Percentiles rank a stretch among this genome's conserved stretches.
These are phyloP conservation scores for Zophobas atratus DNA, from an alignment of 1,140 invertebrate genomes.

Conservation along the genomic window DNA sequence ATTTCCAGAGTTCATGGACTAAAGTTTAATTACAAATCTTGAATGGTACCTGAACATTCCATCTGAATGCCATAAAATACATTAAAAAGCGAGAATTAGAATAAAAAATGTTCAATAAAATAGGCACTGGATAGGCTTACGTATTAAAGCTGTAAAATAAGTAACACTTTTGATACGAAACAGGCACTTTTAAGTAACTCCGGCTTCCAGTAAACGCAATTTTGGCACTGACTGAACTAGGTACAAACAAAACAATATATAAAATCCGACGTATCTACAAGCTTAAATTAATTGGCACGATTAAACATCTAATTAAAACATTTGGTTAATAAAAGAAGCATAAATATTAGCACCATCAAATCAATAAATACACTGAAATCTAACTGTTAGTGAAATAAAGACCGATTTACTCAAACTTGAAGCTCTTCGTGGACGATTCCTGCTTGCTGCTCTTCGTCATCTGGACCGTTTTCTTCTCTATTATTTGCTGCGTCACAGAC, in stretches of 20 bases:
- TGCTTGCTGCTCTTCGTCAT: slow-evolving; percentile 69
- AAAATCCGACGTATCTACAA: slow-evolving; percentile 14
- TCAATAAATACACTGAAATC: slow-evolving; percentile 32
- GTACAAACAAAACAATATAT: slow-evolving; percentile 17
- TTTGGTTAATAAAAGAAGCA: slow-evolving; percentile 42
- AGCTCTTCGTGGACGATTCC: slow-evolving; percentile 70
- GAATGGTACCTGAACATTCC: slow-evolving; percentile 20
- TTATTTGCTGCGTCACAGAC: slow-evolving; percentile 70
- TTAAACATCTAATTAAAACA: slow-evolving; percentile 36
- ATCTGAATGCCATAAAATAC: slow-evolving; percentile 18
- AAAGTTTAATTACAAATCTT: slow-evolving; percentile 22
- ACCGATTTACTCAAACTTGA: slow-evolving; percentile 67
- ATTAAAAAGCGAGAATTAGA: slow-evolving; percentile 42
- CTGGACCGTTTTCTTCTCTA: slow-evolving; percentile 71
- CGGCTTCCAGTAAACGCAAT: neutral
- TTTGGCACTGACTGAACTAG: slow-evolving; percentile 31
- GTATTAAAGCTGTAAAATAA: slow-evolving; percentile 32
- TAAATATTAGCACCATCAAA: slow-evolving; percentile 40
- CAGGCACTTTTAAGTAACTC: slow-evolving; percentile 37
- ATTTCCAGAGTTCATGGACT: too few species aligned
- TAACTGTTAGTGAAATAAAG: slow-evolving; percentile 1
- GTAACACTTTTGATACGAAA: slow-evolving; percentile 31
- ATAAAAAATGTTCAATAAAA: slow-evolving; percentile 11
- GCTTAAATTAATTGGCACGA: slow-evolving; percentile 43
- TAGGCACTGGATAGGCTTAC: slow-evolving; percentile 15